Evolutionary conservation across 2,888 invertebrate genomes (phyloP).

Genomic region (Cryptus armator): DNA sequence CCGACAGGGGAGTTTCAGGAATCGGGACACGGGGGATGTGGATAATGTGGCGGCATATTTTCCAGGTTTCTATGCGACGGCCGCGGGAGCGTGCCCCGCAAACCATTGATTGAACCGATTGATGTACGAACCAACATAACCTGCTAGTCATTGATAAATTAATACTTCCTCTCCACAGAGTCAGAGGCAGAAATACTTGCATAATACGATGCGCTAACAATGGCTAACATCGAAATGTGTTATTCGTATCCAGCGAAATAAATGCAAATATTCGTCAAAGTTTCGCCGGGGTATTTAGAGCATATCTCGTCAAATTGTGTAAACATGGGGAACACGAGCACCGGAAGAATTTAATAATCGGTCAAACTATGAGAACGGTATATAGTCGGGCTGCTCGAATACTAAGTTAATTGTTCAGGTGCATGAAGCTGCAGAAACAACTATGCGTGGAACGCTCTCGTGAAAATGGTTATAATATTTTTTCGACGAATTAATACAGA

Average conservation of each 20-base stretch:
- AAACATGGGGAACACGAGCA: not conserved
- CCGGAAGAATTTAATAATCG: constrained; percentile 16
- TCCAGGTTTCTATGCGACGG: too few relatives aligned
- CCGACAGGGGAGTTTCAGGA: too few relatives aligned
- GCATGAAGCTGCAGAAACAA: not conserved
- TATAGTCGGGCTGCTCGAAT: not conserved
- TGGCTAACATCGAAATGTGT: not conserved
- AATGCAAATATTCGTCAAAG: not conserved
- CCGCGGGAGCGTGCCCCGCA: too few relatives aligned
- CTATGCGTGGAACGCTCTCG: not conserved
- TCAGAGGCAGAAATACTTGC: not conserved
- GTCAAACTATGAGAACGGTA: not conserved
- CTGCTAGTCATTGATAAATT: too few relatives aligned
- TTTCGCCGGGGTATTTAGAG: not conserved
- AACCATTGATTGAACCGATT: too few relatives aligned
- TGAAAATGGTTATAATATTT: not conserved
- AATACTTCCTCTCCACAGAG: too few relatives aligned
- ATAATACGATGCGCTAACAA: not conserved
- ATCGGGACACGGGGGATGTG: too few relatives aligned
- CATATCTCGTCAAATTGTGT: not conserved
- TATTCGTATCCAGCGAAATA: not conserved
- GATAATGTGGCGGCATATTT: too few relatives aligned
- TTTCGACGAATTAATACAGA: not conserved
- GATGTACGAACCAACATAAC: too few relatives aligned
- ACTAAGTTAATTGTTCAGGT: not conserved